Base-by-base conservation (phyloP, 2,888 invertebrate species). In the Lathronympha strigana region DNA sequence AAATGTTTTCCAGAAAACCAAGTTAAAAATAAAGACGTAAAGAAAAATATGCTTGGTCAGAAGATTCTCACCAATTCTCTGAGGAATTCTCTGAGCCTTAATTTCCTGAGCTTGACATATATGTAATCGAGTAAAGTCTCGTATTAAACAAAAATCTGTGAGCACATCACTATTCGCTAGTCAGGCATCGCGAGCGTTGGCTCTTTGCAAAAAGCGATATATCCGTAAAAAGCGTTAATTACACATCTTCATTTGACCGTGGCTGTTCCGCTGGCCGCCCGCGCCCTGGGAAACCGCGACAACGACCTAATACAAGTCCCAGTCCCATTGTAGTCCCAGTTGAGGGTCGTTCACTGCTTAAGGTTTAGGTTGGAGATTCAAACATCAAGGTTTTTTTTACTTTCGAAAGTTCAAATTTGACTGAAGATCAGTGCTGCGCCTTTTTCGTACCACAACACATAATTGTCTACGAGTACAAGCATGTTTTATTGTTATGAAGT, bases 181-280 rank as follows among this genome's bases (percentile, higher is more conserved):
- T 47, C 81, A 85, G 76, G 76, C 82, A 83, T 82, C 83, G 82
- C 79, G 82, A 81, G 75, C 87, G 80, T 84, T 85, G 87, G 83
- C 86, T 81, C 9, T 13, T 23, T 66, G 55, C 75, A 74, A 85
- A 87, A 76, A 76, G 72, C 75, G 49, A 83, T 80, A 84, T 85
- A 73, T 76, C 67, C 78, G 72, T 88, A 90, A 88, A 88, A 87
- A 78, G 76, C 76, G 79, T 82, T 87, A 90, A 91, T 90, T 88
- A 87, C 88, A 87, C 74, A 84, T 88, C 89, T 91, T 88, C 91
- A 91, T 91, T 91, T 90, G 88, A 90, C 86, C 91, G 90, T 91
- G 77, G 61, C 36, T 68, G 86, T 87, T 83, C 82, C 87, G 82
- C 76, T 81, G 70, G 58, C 67, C 55, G 69, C 33, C 33, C 33